phyloP scores from a whole-genome alignment of 2,888 invertebrate genomes.

The Diloba caeruleocephala region DNA sequence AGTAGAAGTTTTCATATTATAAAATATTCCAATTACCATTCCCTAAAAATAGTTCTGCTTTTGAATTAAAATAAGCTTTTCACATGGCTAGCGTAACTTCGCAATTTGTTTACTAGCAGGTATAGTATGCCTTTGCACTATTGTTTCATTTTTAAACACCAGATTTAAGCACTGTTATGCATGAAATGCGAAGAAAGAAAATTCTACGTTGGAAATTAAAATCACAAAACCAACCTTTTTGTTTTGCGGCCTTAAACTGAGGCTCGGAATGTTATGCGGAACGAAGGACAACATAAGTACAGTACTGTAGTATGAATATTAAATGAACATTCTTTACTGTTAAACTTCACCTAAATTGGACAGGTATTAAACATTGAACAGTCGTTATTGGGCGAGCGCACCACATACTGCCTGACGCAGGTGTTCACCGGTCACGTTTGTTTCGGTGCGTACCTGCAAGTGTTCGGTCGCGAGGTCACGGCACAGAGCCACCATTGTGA shows the following conservation, averaged over 20 bases:
- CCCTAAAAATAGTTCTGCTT: neutral
- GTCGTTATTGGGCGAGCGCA: too few species aligned
- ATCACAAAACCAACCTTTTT: conserved; percentile 45
- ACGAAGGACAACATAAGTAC: conserved; percentile 10
- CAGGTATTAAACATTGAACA: too few species aligned
- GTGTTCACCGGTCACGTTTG: too few species aligned
- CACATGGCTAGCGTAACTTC: conserved; percentile 8
- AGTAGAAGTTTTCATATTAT: too few species aligned
- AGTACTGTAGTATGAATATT: neutral
- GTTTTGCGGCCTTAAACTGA: conserved; percentile 20
- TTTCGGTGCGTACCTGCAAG: too few species aligned
- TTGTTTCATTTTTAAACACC: conserved; percentile 30
- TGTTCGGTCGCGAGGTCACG: too few species aligned
- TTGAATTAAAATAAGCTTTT: conserved; percentile 21
- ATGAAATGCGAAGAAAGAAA: conserved; percentile 46
- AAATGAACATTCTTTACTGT: too few species aligned
- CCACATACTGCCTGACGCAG: too few species aligned
- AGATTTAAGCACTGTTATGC: conserved; percentile 33
- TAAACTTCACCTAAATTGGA: too few species aligned
- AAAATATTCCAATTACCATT: too few species aligned
- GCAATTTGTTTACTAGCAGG: conserved; percentile 24
- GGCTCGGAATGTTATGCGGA: conserved; percentile 29
- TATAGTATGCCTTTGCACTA: conserved; percentile 1
- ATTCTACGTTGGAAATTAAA: conserved; percentile 48
- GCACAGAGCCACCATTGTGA: too few species aligned